Percentiles rank a stretch among this genome's conserved stretches.
phyloP scores from a whole-genome alignment of 2,888 invertebrate genomes.

The Mythimna pallens region DNA sequence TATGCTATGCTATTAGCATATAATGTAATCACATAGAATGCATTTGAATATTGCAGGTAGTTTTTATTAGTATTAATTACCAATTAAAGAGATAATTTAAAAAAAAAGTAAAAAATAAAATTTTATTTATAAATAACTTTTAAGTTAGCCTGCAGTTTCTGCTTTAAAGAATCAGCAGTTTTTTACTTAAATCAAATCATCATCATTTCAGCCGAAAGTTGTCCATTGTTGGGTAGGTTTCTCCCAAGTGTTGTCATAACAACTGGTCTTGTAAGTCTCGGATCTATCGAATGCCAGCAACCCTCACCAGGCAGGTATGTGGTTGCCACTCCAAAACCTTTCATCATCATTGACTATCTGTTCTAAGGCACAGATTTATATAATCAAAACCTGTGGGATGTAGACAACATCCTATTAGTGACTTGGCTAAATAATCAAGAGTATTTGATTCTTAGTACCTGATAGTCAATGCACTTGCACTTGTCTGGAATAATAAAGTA shows the following conservation, averaged over 20 bases:
- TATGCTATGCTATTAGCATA: background rate
- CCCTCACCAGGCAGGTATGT: too few relatives aligned
- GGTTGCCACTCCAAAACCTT: too few relatives aligned
- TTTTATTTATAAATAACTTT: background rate
- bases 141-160: background rate
- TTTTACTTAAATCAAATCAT: background rate
- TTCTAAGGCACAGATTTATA: too few relatives aligned
- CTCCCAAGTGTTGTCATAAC: too few relatives aligned
- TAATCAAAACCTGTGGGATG: background rate
- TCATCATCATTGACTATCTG: too few relatives aligned
- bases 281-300: too few relatives aligned
- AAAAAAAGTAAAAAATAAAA: too few relatives aligned
- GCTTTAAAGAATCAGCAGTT: background rate
- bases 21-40: background rate
- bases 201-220: too few relatives aligned
- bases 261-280: too few relatives aligned
- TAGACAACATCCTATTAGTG: background rate
- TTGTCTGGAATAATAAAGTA: slow-evolving; percentile 99
- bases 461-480: slow-evolving; percentile 99
- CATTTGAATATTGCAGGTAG: background rate
- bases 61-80: background rate
- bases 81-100: too few relatives aligned
- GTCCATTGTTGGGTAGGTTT: too few relatives aligned
- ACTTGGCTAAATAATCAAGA: background rate
- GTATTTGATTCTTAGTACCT: slow-evolving; percentile 87